A percentile compares a stretch with the other conserved stretches of the same genome.
Conservation (phyloP, 2,113 vertebrate genomes). For the Mesitornis unicolor region DNA sequence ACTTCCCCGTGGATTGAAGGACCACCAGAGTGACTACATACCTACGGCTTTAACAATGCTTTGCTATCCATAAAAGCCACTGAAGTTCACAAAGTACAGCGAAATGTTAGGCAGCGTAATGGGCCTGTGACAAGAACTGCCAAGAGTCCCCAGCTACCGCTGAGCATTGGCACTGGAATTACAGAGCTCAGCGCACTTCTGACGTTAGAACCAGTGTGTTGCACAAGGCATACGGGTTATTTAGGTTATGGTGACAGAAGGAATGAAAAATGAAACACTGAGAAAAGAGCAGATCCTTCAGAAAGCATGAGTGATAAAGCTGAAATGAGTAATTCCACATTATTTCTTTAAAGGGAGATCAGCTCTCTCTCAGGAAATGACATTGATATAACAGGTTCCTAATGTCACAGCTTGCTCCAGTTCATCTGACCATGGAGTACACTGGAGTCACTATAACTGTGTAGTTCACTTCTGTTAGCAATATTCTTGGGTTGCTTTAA, state of each 20-base stretch:
- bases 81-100: neutral
- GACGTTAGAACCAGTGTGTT: neutral
- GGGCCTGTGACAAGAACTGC: neutral
- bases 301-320: neutral
- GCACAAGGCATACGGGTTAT: slow-evolving; percentile 29
- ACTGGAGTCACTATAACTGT: neutral
- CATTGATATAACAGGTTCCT: neutral
- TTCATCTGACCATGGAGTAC: neutral
- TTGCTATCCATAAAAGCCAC: slow-evolving; percentile 7
- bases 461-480: neutral
- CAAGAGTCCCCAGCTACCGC: neutral
- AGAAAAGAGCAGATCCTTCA: slow-evolving; percentile 39
- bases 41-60: neutral
- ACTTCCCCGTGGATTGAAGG: neutral
- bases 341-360: slow-evolving; percentile 27
- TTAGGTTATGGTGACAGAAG: slow-evolving; percentile 27
- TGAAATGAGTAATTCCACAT: neutral
- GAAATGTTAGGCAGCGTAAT: neutral
- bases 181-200: slow-evolving; percentile 16
- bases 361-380: neutral
- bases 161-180: slow-evolving; percentile 14
- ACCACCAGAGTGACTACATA: neutral
- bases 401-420: neutral
- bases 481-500: neutral
- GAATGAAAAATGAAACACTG: slow-evolving; percentile 38